Evolutionary conservation across 2,113 vertebrate genomes (phyloP), one percentile per base, ranked within the genome.

Genomic region (Eleginops maclovinus): DNA sequence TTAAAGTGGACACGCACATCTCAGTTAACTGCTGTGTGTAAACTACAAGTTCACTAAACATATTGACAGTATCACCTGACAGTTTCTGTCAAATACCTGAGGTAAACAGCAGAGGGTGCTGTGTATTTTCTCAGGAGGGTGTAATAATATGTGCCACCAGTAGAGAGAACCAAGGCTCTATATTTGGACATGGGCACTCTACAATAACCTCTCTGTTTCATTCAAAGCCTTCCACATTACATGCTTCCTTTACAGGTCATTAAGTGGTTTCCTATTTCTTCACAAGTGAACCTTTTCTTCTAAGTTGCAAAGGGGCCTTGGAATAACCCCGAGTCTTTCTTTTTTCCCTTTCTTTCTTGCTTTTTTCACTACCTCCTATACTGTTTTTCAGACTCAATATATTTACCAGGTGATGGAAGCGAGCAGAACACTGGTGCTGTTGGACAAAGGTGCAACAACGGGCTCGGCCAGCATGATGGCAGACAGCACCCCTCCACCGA

Each of bases 321-420:
- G 0, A 6, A 44, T 31, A 41, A 67, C 21, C 46, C 43, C n/a
- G 19, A 9, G 21, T 17, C 54, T 9, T 28, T 21, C 19, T 2
- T 9, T 28, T 8, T 28, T 14, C 28, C 1, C 17, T 17, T 9
- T 17, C 9, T 19, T 41, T 16, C 4, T 28, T 26, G 1, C 19
- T 22, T 12, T 19, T 12, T 46, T 36, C 16, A 54, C 9, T 1
- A 15, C 9, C 21, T 44, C 9, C 54, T 1, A 16, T 2, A 7
- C 6, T 3, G 1, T 21, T 10, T 40, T n/a, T 51, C 15, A 10
- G 12, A 7, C 4, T 58, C 36, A 26, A 40, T 26, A 40, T 71
- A 82, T 95, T 97, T 95, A 99, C 98, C 98, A 99, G 87, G 97
- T 91, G 64, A 96, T 84, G 22, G 98, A 96, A 36, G 97, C 98